Evolutionary conservation across 2,113 vertebrate species (phyloP), one percentile per base, ranked within the genome.

Genomic region (Spermophilus dauricus): DNA sequence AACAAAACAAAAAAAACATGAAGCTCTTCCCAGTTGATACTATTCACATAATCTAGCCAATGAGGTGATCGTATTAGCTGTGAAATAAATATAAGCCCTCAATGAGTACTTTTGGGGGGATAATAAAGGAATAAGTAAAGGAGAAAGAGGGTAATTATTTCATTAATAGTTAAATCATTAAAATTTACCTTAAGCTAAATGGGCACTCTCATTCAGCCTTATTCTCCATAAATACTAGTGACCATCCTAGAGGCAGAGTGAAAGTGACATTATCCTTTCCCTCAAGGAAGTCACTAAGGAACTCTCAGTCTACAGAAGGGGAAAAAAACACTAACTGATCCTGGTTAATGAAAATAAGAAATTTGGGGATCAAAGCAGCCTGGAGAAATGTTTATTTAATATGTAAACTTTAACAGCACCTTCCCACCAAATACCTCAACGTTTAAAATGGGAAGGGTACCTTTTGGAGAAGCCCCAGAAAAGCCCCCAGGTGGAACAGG

Each of bases 111-210:
- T 69, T 51, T 51, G 30, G 63, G 5, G 10, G 65, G 58, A 69
- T 53, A 61, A 89, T 37, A 48, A 37, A 86, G 32, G 20, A 48
- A 58, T 80, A 70, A 78, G 37, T 82, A 12, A 39, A 78, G 8
- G 48, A 63, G 20, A 37, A 63, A 70, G 18, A 39, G 37, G 6
- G 58, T 48, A 85, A 24, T 87, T 69, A 96, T 86, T 95, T 96
- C 63, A 77, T 26, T n/a, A 95, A 24, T 37, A 32, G 72, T 77
- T 51, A 67, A 28, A 39, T 34, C 8, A 91, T 86, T 85, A 88
- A 94, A 94, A 89, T 42, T 88, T 70, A 77, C 48, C 39, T 45
- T 95, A 81, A 69, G 39, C 51, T 89, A 92, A 69, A 69, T 34
- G 32, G 67, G n/a, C 42, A n/a, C 17, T 82, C 48, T 77, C 28